Evolutionary conservation across 2,113 vertebrate species (phyloP).

Genomic region (Saccopteryx leptura): DNA sequence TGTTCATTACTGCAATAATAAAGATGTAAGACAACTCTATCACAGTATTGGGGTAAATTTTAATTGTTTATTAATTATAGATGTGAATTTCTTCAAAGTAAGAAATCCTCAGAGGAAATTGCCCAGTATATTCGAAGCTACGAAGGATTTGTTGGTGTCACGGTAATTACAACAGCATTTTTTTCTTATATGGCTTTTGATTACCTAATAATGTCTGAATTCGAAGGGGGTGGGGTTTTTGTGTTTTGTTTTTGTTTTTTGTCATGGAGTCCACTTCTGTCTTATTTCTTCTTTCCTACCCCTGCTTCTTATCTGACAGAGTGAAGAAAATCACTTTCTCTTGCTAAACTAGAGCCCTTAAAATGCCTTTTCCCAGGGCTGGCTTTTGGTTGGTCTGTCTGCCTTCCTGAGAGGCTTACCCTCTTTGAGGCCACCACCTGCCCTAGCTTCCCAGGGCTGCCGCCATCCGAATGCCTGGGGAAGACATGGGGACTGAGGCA

Average conservation of each 20-base stretch:
- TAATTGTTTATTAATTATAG: conserved; percentile 69
- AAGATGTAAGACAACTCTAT: background rate
- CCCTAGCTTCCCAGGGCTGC: no score
- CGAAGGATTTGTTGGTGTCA: conserved; percentile 74
- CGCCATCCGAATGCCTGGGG: background rate
- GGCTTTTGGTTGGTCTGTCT: background rate
- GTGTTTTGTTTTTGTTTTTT: background rate
- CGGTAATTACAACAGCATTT: conserved; percentile 57
- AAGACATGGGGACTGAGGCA: background rate
- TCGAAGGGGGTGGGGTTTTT: background rate
- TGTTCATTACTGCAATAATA: background rate
- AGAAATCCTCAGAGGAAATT: conserved; percentile 82
- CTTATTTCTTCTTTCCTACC: background rate
- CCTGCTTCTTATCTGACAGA: background rate
- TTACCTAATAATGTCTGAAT: background rate
- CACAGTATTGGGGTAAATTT: background rate
- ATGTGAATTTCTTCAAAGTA: conserved; percentile 82
- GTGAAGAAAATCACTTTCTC: background rate
- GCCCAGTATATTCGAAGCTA: conserved; percentile 78
- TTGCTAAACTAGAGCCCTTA: background rate
- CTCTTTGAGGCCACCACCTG: background rate
- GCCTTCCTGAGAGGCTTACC: background rate
- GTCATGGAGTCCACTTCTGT: background rate
- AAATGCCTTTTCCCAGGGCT: background rate
- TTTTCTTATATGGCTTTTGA: background rate